phyloP scores from a whole-genome alignment of 2,113 vertebrate genomes.

The Pseudonaja textilis region DNA sequence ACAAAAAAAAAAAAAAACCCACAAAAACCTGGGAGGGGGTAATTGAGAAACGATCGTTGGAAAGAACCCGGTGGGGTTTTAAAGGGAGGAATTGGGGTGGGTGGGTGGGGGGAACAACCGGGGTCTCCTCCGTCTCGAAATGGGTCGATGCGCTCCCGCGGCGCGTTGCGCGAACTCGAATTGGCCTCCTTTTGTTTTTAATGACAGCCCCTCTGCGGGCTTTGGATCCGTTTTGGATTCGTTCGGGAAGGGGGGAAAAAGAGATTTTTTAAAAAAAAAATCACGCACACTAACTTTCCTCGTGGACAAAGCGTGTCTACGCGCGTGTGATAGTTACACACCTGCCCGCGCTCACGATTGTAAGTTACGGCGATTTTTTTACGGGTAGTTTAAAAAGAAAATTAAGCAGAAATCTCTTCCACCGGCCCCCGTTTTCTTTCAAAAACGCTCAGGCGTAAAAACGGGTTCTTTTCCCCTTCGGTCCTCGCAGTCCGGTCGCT shows the following conservation, averaged over 20 bases:
- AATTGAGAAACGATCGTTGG: background rate
- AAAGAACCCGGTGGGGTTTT: background rate
- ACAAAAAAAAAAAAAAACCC: no score
- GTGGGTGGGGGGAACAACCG: background rate
- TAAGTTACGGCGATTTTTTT: background rate
- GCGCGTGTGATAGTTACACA: background rate
- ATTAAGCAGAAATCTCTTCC: background rate
- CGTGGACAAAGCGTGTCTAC: background rate
- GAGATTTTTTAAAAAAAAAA: background rate
- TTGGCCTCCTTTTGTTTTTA: background rate
- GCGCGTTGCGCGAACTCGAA: background rate
- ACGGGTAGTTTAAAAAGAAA: background rate
- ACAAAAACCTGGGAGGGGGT: background rate
- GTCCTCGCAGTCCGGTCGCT: background rate
- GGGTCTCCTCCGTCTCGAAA: background rate
- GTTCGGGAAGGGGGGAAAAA: no score
- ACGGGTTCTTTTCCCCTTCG: background rate
- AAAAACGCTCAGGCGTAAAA: background rate
- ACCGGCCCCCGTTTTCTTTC: background rate
- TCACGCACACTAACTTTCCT: background rate
- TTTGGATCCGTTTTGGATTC: background rate
- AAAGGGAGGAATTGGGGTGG: background rate
- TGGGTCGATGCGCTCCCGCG: no score
- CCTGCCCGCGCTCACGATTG: background rate
- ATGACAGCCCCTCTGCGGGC: background rate